These are phyloP conservation scores for Pangasius larnaudii DNA, from an alignment of 2,797 vertebrate species.

Conservation along the genomic window DNA sequence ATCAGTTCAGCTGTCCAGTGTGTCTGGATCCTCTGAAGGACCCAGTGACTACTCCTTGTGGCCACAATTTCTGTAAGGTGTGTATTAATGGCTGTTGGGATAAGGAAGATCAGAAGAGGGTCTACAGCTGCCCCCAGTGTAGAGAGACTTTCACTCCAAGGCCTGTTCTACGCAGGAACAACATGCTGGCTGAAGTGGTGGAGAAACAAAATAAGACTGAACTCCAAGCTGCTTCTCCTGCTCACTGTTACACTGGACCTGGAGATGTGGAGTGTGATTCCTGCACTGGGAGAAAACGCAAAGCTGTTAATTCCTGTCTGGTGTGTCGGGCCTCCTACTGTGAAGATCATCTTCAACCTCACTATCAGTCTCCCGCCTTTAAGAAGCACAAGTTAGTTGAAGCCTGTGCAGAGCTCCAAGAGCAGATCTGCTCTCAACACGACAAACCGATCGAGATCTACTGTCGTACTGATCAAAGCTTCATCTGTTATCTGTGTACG, in stretches of 20 bases:
- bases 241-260: too few species aligned
- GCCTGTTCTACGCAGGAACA: too few species aligned
- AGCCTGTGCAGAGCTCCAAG: background rate
- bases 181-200: background rate
- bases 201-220: background rate
- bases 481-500: background rate
- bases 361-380: background rate
- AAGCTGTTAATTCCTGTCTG: background rate
- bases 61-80: background rate
- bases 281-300: background rate
- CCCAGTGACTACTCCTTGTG: background rate
- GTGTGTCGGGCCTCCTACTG: background rate
- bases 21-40: background rate
- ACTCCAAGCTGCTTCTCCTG: background rate
- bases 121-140: background rate
- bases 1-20: background rate
- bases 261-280: too few species aligned
- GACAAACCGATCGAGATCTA: background rate
- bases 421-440: background rate
- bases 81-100: background rate
- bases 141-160: too few species aligned
- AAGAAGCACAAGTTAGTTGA: background rate
- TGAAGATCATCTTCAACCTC: slow-evolving; percentile 9
- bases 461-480: slow-evolving; percentile 1
- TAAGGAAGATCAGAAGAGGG: accelerated